Percentiles rank a stretch among this genome's conserved stretches.
Conservation (phyloP, 2,888 invertebrate genomes). For the Cryptocephalus moraei region DNA sequence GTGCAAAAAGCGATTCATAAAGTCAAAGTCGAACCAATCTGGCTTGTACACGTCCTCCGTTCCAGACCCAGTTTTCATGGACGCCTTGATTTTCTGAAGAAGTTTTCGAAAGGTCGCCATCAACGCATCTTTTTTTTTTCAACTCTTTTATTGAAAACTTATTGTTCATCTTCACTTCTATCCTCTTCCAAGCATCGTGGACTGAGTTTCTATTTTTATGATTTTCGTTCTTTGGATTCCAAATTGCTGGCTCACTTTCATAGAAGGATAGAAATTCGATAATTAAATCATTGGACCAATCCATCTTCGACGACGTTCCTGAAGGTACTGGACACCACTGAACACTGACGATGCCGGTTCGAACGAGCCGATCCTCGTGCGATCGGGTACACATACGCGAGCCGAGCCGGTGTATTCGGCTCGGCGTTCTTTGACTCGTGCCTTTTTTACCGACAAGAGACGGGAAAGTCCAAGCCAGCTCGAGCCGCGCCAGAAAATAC, state of each 20-base stretch:
- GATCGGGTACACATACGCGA: no score
- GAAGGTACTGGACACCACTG: no score
- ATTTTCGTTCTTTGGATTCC: not conserved
- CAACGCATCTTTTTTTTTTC: conserved; percentile 3
- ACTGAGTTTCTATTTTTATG: conserved; percentile 3
- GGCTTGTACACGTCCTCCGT: not conserved
- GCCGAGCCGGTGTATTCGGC: no score
- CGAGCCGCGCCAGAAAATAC: no score
- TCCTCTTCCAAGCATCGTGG: conserved; percentile 4
- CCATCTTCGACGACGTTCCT: no score
- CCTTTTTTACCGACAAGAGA: no score
- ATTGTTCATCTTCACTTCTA: not conserved
- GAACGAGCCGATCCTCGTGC: no score
- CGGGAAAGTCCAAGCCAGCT: no score
- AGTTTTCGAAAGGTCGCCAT: conserved; percentile 2
- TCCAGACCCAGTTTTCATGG: not conserved
- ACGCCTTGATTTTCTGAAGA: not conserved
- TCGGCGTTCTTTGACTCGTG: no score
- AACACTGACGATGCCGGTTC: no score
- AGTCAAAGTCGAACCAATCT: not conserved
- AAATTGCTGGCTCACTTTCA: conserved; percentile 4
- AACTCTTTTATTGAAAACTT: conserved; percentile 1
- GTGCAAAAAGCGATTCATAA: not conserved
- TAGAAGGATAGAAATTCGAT: conserved; percentile 8
- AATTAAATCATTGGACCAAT: not conserved